Percentiles rank a stretch among this genome's conserved stretches.
These are phyloP conservation scores for Rotaria macrura DNA, from an alignment of 2,888 invertebrate species.

Conservation along the genomic window DNA sequence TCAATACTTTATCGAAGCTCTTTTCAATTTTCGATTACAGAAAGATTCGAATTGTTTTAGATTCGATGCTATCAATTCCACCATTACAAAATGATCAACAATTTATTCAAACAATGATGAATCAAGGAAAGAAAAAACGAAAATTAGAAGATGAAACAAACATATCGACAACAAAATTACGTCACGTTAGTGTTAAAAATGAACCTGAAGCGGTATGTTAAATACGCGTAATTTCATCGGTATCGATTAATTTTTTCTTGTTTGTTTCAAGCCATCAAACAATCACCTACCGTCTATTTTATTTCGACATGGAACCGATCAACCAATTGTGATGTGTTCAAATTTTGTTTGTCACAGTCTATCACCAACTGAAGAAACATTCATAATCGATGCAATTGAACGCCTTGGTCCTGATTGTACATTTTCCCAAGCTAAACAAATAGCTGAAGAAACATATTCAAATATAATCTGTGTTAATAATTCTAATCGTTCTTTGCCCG, in stretches of 20 bases:
- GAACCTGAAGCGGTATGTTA: background rate
- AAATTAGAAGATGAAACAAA: background rate
- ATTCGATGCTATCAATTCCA: background rate
- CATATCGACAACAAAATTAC: background rate
- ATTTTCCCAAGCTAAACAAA: background rate
- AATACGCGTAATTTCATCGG: background rate
- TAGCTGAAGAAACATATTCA: slow-evolving; percentile 7
- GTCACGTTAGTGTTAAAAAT: background rate
- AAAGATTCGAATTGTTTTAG: background rate
- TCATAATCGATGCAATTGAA: background rate
- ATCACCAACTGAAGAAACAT: background rate
- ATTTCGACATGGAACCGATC: background rate
- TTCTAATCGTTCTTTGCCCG: background rate
- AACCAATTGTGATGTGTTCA: background rate
- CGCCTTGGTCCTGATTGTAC: background rate
- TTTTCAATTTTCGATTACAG: too few relatives aligned
- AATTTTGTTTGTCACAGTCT: background rate
- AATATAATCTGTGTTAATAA: background rate
- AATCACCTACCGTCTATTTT: background rate
- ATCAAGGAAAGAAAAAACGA: background rate
- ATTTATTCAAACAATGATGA: background rate
- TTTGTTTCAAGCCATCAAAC: background rate
- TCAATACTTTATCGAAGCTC: too few relatives aligned
- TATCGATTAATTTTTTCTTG: background rate
- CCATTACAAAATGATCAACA: background rate